Base-by-base conservation (phyloP, 2,113 vertebrate genomes). In the Anoura caudifer region DNA sequence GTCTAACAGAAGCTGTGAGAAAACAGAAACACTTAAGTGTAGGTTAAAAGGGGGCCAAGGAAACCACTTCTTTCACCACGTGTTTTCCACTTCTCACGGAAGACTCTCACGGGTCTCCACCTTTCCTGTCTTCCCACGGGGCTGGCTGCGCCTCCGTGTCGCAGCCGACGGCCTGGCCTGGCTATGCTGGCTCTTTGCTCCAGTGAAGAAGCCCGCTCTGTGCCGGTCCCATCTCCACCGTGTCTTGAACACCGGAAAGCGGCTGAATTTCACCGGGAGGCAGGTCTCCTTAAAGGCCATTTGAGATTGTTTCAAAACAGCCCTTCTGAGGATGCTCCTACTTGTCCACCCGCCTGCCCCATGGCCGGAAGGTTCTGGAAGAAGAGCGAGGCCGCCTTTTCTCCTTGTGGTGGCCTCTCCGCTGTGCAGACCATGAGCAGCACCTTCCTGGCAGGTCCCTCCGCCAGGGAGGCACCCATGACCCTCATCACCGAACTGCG, bases 371-470 rank as follows among this genome's bases (percentile, higher is more conserved):
- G 36, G 7, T 3, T 7, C 3, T 19, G 28, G 33, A 36, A 4
- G 73, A 15, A n/a, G 9, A 3, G 24, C 9, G 38, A 17, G 0
- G 14, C 0, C 1, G 0, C 4, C 0, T 0, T 1, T 10, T 0
- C 2, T 33, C 72, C 28, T 22, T 3, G 4, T 2, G 20, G 24
- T 4, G 56, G 22, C 24, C 5, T 10, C 22, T 59, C 22, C 26
- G 22, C 56, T 4, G 56, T 26, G 56, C 8, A 11, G 56, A 26
- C 56, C 56, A 11, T 0, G 24, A 26, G 56, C 22, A 9, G 19
- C 2, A 20, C 54, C 22, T 20, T 22, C 54, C 54, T 20, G 6
- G 20, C 54, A 1, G 19, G 54, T 20, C 54, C 54, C 20, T 22
- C 54, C 20, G 20, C 54, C 1, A 0, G 22, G 56, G 56, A 26